Evolutionary conservation across 2,888 invertebrate species (phyloP), one percentile per base, ranked within the genome.

Genomic region (Catocala fraxini): DNA sequence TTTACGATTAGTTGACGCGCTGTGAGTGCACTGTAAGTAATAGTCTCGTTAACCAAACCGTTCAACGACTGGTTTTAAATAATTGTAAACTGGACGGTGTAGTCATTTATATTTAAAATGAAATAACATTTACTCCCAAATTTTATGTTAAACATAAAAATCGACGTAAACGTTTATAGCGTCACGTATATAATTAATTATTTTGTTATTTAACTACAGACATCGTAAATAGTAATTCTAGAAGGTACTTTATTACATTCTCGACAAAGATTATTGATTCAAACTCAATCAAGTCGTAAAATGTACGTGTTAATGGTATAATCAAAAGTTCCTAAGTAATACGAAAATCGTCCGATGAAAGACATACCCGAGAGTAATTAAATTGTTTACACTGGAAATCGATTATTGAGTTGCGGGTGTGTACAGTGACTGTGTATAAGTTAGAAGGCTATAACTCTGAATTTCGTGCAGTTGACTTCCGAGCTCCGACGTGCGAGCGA

Each of bases 401-500:
- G 77, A 81, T 84, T 81, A 82, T 77, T 67, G 71, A 77, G 73
- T 80, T 82, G 73, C 73, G 75, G 81, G 79, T 73, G 75, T 80
- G 51, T 63, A 55, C 54, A 11, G 35, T 52, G 35, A 49, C 56
- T 49, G 45, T 51, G 73, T 77, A 68, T 77, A 73, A 75, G 75
- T 69, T 70, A 71, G 74, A 72, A 66, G 66, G 67, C 59, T 70
- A 81, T 84, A 85, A 84, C 83, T 84, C 81, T 67, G 78, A 81
- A 86, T 82, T 79, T 81, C 84, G 83, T 85, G 85, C 86, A 82
- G 80, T 87, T 84, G 86, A 88, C 88, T 89, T 79, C 85, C 82
- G 82, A 84, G 80, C 80, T 79, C 73, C 84, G 79, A 84, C 81
- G 89, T 88, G 89, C 86, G 87, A 88, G 84, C 80, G 84, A 89